Base-by-base conservation (phyloP, 2,797 vertebrate species). In the Crenichthys baileyi region DNA sequence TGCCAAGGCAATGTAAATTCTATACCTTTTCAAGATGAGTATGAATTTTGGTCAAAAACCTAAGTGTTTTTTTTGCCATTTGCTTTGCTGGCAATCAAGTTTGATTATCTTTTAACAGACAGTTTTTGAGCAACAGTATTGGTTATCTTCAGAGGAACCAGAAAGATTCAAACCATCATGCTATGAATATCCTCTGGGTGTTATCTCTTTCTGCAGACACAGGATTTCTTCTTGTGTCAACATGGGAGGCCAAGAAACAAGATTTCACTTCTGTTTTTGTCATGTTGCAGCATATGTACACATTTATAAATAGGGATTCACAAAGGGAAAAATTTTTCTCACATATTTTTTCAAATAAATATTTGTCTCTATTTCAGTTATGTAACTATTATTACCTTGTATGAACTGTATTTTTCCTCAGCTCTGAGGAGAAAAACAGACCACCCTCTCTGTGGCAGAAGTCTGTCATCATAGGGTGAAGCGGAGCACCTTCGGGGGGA, bases 171-270 rank as follows among this genome's bases (percentile, higher is more conserved):
- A 87, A 73, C 81, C 88, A 86, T 89, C 70, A 82, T 15, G 77
- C 82, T 84, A 78, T 89, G 83, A 91, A 91, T 81, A 90, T 70
- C 77, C 79, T 72, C 50, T 12, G 53, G 79, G 67, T 82, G 85
- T 92, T 90, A 92, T 93, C 92, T 79, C 84, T 85, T 79, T 79
- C 22, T 5, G 82, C 87, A 90, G 83, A 86, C 84, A 80, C 79
- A 83, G 88, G 90, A 80, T 90, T 90, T 91, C 85, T 92, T 91
- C 84, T 88, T 89, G 87, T 94, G 89, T 92, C 87, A 85, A 89
- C 89, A 87, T 85, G 88, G 86, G 87, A 86, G 85, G 82, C 72
- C 70, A 26, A 44, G 76, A 82, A 81, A 72, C 78, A 79, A 80
- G 72, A 88, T 85, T 74, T 80, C 41, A 61, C 70, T 70, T 83